Evolutionary conservation across 1,140 invertebrate species (phyloP).

Genomic region (Microplitis demolitor): DNA sequence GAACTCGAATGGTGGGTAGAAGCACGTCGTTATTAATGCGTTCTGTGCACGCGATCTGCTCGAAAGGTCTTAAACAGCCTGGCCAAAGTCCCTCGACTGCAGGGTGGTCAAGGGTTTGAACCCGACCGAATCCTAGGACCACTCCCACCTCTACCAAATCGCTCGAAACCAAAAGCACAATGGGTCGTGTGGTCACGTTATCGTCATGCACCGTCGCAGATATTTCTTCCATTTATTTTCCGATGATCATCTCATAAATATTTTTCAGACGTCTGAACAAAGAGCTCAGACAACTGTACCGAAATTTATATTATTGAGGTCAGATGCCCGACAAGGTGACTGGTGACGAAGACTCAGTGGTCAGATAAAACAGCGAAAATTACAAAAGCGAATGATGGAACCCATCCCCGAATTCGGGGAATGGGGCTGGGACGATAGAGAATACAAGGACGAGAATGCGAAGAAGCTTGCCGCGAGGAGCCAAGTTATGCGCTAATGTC

Average conservation of each 20-base stretch:
- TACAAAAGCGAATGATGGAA: background rate
- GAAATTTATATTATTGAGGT: too few species aligned
- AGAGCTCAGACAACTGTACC: too few species aligned
- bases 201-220: too few species aligned
- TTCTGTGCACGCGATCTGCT: conserved; percentile 49
- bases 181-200: too few species aligned
- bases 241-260: too few species aligned
- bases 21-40: conserved; percentile 51
- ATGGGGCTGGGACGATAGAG: too few species aligned
- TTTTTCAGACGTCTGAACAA: too few species aligned
- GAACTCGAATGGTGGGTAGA: conserved; percentile 21
- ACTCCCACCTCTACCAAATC: too few species aligned
- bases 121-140: background rate
- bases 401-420: too few species aligned
- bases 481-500: conserved; percentile 27
- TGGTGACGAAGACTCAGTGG: background rate
- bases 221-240: too few species aligned
- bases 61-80: conserved; percentile 44
- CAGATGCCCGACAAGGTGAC: background rate
- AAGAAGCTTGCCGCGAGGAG: conserved; percentile 10
- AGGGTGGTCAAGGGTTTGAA: background rate
- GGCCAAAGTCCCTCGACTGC: background rate
- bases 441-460: conserved; percentile 7
- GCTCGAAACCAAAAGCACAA: too few species aligned
- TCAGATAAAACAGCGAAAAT: conserved; percentile 39